phyloP scores from a whole-genome alignment of 2,888 invertebrate genomes.

The Strigamia crassipes region DNA sequence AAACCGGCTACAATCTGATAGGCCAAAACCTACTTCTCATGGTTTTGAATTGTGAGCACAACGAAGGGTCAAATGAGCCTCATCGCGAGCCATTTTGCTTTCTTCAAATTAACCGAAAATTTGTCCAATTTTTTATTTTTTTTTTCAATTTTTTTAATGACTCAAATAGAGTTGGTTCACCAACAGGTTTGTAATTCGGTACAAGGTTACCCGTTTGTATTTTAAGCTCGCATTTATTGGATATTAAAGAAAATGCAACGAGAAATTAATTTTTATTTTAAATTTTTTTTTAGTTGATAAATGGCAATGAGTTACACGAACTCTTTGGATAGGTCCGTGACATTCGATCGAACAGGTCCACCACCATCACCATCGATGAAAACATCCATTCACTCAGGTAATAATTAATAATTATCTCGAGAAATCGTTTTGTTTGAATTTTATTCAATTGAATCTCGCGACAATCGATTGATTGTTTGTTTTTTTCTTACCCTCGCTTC shows the following conservation, averaged over 20 bases:
- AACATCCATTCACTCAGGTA: not conserved
- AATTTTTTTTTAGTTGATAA: not conserved
- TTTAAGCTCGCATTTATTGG: not conserved
- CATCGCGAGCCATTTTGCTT: not conserved
- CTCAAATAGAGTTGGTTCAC: not conserved
- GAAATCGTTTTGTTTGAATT: too few relatives aligned
- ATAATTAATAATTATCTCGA: not conserved
- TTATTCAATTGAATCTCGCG: not conserved
- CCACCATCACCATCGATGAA: not conserved
- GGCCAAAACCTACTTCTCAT: conserved; percentile 33
- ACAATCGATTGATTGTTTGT: not conserved
- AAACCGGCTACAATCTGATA: not conserved
- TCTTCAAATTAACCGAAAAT: not conserved
- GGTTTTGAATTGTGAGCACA: not conserved
- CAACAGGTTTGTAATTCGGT: conserved; percentile 2
- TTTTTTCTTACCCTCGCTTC: not conserved
- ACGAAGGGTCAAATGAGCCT: not conserved
- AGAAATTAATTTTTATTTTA: not conserved
- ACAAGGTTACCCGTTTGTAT: not conserved
- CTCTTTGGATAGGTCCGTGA: conserved; percentile 14
- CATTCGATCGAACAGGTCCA: not conserved
- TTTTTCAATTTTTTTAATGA: not conserved
- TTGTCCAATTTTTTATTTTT: not conserved
- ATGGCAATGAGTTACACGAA: conserved; percentile 1
- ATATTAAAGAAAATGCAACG: not conserved